phyloP scores from a whole-genome alignment of 2,888 invertebrate genomes.

The Anagyrus pseudococci region DNA sequence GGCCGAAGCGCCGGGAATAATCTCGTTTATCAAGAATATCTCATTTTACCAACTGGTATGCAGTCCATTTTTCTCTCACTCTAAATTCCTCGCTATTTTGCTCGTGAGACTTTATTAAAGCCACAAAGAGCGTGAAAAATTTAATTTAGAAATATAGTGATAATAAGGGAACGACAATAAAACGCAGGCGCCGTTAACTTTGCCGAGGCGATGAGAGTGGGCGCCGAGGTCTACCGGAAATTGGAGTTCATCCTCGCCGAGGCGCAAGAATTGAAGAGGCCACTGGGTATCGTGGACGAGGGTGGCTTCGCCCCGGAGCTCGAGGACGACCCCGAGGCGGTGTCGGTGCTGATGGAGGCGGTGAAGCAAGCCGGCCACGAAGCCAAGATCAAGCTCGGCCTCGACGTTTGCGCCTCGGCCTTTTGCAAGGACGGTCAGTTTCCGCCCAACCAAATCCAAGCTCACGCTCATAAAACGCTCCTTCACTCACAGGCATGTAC shows the following conservation, averaged over 20 bases:
- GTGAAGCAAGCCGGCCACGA: slow-evolving; percentile 52
- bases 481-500: slow-evolving; percentile 47
- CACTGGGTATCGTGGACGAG: slow-evolving; percentile 47
- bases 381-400: slow-evolving; percentile 50
- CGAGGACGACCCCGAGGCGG: slow-evolving; percentile 49
- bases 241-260: slow-evolving; percentile 50
- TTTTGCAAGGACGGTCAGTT: slow-evolving; percentile 52
- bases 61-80: not conserved
- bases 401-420: slow-evolving; percentile 52
- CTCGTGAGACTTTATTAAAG: too few species aligned
- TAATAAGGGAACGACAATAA: too few species aligned
- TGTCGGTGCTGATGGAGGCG: slow-evolving; percentile 48
- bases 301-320: slow-evolving; percentile 52
- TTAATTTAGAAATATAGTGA: too few species aligned
- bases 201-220: slow-evolving; percentile 55
- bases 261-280: slow-evolving; percentile 45
- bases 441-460: too few species aligned
- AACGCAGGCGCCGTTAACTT: slow-evolving; percentile 50
- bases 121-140: too few species aligned
- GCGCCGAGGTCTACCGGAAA: slow-evolving; percentile 49
- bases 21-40: slow-evolving; percentile 51
- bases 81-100: not conserved
- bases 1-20: slow-evolving; percentile 50
- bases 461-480: not conserved
- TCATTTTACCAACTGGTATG: slow-evolving; percentile 52